A percentile compares a stretch with the other conserved stretches of the same genome.
These are phyloP conservation scores for Euglossa dilemma DNA, from an alignment of 1,140 invertebrate species.

Conservation along the genomic window DNA sequence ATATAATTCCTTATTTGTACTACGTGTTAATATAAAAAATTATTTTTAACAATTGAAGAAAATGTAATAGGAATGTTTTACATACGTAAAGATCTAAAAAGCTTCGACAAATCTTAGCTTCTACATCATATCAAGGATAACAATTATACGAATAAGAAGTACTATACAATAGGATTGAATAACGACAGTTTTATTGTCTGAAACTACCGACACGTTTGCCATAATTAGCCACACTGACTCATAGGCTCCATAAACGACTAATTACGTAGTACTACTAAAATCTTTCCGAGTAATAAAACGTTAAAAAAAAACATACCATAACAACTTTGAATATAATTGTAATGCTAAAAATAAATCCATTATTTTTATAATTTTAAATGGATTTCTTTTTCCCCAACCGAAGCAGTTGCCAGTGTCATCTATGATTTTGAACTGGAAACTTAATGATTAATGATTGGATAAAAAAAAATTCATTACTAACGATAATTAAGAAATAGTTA, in stretches of 20 bases:
- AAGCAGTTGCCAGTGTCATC: too few species aligned
- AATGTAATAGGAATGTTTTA: not conserved
- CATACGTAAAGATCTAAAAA: too few species aligned
- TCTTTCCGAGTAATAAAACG: not conserved
- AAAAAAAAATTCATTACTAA: too few species aligned
- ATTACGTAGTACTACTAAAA: not conserved
- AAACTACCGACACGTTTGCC: not conserved
- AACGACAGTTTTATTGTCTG: slow-evolving; percentile 26
- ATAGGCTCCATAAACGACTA: not conserved
- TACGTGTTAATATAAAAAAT: not conserved
- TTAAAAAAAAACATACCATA: not conserved
- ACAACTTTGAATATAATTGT: too few species aligned
- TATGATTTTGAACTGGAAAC: too few species aligned
- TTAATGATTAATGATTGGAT: too few species aligned
- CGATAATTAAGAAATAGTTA: too few species aligned
- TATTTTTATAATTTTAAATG: too few species aligned
- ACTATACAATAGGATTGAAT: not conserved
- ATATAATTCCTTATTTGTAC: not conserved
- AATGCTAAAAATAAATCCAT: too few species aligned
- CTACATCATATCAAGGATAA: not conserved
- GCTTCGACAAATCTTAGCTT: not conserved
- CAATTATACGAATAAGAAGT: not conserved
- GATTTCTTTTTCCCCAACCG: too few species aligned
- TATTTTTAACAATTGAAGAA: not conserved
- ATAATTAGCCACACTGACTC: slow-evolving; percentile 16